phyloP scores from a whole-genome alignment of 2,888 invertebrate species.

The Eubasilissa splendida region DNA sequence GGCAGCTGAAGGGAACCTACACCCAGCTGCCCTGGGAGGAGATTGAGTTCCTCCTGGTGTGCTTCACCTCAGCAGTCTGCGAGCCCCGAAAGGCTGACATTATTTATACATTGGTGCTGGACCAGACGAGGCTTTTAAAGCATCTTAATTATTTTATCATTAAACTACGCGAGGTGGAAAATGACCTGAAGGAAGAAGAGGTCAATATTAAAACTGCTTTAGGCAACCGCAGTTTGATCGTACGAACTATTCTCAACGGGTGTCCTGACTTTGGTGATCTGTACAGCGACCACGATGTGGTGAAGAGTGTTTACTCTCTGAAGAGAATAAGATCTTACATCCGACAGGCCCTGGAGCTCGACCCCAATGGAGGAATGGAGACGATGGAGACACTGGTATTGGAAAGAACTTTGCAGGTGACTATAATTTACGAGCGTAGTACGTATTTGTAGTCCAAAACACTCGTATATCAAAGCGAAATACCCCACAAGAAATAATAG shows the following conservation, averaged over 20 bases:
- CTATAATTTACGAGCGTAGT: too few species aligned
- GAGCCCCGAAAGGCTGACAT: neutral
- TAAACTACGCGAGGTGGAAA: neutral
- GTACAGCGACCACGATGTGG: neutral
- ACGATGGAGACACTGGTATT: neutral
- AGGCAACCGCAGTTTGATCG: neutral
- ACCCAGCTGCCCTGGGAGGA: constrained; percentile 7
- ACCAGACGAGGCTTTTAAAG: neutral
- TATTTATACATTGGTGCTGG: neutral
- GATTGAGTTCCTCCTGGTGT: neutral
- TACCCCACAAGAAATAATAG: too few species aligned
- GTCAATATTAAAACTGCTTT: neutral
- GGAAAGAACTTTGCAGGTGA: constrained; percentile 12
- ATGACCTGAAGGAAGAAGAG: neutral
- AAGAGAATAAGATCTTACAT: neutral
- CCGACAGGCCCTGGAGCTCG: neutral
- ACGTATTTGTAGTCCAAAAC: too few species aligned
- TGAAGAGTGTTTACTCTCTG: constrained; percentile 16
- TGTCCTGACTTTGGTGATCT: neutral
- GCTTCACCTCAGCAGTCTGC: neutral
- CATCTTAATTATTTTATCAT: neutral
- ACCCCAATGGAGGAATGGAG: neutral
- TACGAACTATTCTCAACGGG: neutral
- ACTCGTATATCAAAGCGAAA: too few species aligned
- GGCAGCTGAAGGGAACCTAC: constrained; percentile 15